A percentile compares a stretch with the other conserved stretches of the same genome.
These are phyloP conservation scores for Eucera pruinosa DNA, from an alignment of 2,888 invertebrate genomes.

Conservation along the genomic window DNA sequence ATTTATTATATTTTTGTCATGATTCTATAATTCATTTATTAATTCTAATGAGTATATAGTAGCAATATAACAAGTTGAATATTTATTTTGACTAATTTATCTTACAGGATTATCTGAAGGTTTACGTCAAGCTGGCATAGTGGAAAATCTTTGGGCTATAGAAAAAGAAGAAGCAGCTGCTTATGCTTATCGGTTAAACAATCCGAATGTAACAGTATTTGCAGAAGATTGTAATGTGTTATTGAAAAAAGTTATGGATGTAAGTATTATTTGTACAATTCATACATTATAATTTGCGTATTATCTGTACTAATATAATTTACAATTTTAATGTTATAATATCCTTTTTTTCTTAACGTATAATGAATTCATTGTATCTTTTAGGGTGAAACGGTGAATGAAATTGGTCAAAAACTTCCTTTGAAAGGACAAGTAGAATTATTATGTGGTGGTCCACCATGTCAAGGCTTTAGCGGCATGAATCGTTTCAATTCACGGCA, in stretches of 20 bases:
- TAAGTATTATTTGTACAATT: slow-evolving; percentile 72
- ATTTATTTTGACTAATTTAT: slow-evolving; percentile 10
- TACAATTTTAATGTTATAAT: neutral
- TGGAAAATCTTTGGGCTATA: slow-evolving; percentile 92
- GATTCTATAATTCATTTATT: slow-evolving; percentile 7
- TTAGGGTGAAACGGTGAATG: slow-evolving; percentile 85
- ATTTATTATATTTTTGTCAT: neutral
- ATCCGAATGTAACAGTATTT: slow-evolving; percentile 90
- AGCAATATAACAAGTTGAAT: neutral
- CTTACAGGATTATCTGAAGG: slow-evolving; percentile 89
- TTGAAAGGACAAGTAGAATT: slow-evolving; percentile 92
- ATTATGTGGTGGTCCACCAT: slow-evolving; percentile 94
- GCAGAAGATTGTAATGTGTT: slow-evolving; percentile 93
- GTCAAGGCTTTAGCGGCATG: slow-evolving; percentile 96
- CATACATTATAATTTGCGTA: neutral
- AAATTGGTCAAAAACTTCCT: slow-evolving; percentile 87
- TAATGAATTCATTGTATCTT: slow-evolving; percentile 20
- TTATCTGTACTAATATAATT: neutral
- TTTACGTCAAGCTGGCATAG: slow-evolving; percentile 88
- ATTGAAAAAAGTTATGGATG: slow-evolving; percentile 89
- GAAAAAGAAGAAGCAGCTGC: slow-evolving; percentile 92
- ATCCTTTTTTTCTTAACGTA: neutral
- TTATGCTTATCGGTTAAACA: slow-evolving; percentile 91
- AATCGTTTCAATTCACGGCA: slow-evolving; percentile 94
- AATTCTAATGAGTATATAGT: neutral